A percentile compares a stretch with the other conserved stretches of the same genome.
These are phyloP conservation scores for Varanus salvator DNA, from an alignment of 2,113 vertebrate genomes.

Conservation along the genomic window DNA sequence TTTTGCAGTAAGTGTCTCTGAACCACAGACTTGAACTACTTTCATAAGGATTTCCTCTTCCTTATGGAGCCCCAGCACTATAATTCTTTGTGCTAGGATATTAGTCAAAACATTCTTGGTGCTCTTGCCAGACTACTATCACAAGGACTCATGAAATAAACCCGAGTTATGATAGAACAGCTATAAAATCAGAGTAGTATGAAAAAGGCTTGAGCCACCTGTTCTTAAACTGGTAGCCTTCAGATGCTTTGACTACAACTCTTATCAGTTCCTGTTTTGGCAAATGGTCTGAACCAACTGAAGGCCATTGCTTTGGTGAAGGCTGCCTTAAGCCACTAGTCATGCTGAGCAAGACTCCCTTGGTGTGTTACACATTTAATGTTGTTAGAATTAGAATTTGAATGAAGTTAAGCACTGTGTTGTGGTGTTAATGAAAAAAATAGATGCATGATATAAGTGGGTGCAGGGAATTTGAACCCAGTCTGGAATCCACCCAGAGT, in stretches of 20 bases:
- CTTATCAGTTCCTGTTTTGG: background rate
- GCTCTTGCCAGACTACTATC: background rate
- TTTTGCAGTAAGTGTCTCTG: background rate
- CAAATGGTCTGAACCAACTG: background rate
- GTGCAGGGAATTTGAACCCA: background rate
- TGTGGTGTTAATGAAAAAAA: background rate
- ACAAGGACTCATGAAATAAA: background rate
- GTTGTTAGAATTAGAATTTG: background rate
- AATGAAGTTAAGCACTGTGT: background rate
- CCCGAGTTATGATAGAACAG: background rate
- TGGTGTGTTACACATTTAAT: background rate
- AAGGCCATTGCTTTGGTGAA: background rate
- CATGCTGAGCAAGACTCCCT: background rate
- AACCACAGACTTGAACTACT: background rate
- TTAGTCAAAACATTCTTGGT: background rate
- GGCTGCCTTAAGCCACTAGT: background rate
- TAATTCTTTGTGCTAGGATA: background rate
- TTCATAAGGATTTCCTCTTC: background rate
- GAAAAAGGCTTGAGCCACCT: background rate
- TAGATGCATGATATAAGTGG: no score
- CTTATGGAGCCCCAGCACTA: background rate
- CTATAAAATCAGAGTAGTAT: background rate
- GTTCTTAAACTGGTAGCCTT: background rate
- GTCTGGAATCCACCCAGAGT: no score
- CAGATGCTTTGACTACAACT: background rate